Evolutionary conservation across 2,113 vertebrate genomes (phyloP).

Genomic region (Athene cunicularia): DNA sequence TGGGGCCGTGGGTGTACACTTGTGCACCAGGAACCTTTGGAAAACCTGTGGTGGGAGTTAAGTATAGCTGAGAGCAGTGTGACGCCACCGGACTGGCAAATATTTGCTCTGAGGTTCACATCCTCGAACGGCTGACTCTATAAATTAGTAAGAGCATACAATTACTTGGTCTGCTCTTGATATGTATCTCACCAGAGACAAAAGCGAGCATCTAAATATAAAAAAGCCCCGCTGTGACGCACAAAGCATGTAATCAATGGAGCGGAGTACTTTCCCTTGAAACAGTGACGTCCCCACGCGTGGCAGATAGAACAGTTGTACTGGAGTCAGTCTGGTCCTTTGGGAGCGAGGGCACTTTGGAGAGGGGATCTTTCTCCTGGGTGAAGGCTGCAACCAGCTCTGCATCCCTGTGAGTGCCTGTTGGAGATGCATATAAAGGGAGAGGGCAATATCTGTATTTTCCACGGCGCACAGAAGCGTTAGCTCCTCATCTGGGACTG

Average conservation of each 20-base stretch:
- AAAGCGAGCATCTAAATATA: neutral
- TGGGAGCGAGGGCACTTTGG: neutral
- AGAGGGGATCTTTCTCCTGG: neutral
- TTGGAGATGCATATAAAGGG: neutral
- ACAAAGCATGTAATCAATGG: neutral
- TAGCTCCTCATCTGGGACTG: accelerated
- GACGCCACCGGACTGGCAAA: neutral
- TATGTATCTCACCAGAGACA: neutral
- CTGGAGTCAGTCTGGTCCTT: neutral
- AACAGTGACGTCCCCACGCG: neutral
- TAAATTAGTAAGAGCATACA: neutral
- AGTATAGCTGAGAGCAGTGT: neutral
- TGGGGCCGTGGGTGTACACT: neutral
- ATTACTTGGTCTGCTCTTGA: neutral
- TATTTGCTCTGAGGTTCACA: neutral
- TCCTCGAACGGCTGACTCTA: accelerated
- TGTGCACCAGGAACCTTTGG: neutral
- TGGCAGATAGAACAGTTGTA: neutral
- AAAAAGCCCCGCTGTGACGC: neutral
- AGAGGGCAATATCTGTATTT: neutral
- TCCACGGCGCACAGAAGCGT: accelerated
- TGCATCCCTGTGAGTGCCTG: neutral
- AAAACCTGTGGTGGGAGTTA: neutral
- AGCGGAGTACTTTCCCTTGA: accelerated
- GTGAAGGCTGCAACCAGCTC: neutral